Conservation (phyloP, 1,140 invertebrate genomes). For the Elysia chlorotica region DNA sequence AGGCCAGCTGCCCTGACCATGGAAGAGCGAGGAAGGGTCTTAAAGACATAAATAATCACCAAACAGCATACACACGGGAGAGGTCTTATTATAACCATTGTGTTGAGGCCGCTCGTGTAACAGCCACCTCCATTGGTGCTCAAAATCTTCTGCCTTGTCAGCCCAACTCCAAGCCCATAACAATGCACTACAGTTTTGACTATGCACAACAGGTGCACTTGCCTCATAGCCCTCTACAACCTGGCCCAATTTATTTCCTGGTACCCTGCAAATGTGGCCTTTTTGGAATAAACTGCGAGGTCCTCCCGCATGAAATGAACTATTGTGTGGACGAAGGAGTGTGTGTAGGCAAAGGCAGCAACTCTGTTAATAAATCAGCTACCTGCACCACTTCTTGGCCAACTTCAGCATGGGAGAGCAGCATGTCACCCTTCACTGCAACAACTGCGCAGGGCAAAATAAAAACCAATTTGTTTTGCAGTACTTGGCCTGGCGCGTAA, state of each 20-base stretch:
- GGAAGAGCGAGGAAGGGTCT: not conserved
- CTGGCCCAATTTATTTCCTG: not conserved
- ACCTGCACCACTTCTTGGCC: conserved; percentile 30
- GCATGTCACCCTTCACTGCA: conserved; percentile 20
- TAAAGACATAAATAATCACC: not conserved
- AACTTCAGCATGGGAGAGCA: conserved; percentile 28
- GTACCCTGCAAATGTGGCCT: not conserved
- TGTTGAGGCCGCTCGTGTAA: conserved; percentile 6
- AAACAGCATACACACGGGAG: conserved; percentile 17
- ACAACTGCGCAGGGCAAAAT: conserved; percentile 29
- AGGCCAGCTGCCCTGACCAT: not conserved
- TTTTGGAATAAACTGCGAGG: not conserved
- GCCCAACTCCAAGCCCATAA: not conserved
- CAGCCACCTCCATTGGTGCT: not conserved
- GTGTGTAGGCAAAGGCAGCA: conserved; percentile 25
- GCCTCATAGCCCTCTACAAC: conserved; percentile 1
- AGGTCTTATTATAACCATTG: conserved; percentile 25
- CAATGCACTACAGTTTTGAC: conserved; percentile 41
- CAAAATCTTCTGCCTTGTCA: not conserved
- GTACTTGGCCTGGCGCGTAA: conserved; percentile 9
- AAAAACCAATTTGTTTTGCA: conserved; percentile 19
- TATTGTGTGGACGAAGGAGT: conserved; percentile 34
- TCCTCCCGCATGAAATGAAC: conserved; percentile 17
- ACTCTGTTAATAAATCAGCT: conserved; percentile 25
- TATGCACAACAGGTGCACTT: conserved; percentile 31